These are phyloP conservation scores for Pantherophis vulpinus DNA, from an alignment of 2,797 vertebrate genomes.

Conservation along the genomic window DNA sequence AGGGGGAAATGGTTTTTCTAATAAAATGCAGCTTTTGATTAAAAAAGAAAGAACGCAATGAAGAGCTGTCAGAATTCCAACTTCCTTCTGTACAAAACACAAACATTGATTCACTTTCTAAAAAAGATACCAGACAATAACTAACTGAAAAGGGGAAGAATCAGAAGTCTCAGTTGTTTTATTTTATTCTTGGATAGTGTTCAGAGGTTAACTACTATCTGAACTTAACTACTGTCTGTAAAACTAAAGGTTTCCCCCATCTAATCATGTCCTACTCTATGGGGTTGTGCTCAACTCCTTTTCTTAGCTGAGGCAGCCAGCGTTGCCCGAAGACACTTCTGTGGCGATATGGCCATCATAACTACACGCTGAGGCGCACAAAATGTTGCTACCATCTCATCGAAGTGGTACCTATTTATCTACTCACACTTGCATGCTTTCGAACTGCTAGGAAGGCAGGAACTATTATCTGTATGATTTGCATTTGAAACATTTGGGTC, in stretches of 20 bases:
- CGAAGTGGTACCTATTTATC: background rate
- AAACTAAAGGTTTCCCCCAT: background rate
- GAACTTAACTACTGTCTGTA: background rate
- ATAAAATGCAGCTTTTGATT: slow-evolving; percentile 12
- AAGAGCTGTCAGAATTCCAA: background rate
- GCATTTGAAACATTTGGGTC: background rate
- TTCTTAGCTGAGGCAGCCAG: background rate
- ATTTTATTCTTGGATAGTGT: background rate
- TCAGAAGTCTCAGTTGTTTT: background rate
- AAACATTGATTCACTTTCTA: background rate
- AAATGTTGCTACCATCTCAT: background rate
- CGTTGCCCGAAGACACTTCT: background rate
- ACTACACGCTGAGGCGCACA: background rate
- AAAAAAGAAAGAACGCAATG: background rate
- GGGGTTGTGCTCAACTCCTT: background rate
- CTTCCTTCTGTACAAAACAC: background rate
- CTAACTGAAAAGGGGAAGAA: background rate
- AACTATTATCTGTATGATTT: background rate
- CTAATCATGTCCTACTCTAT: background rate
- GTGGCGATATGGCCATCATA: background rate
- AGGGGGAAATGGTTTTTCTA: background rate
- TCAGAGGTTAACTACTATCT: background rate
- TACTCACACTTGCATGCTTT: background rate
- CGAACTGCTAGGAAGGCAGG: background rate
- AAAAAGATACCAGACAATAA: background rate